These are phyloP conservation scores for Drosophila pseudotakahashii DNA, from an alignment of 2,888 invertebrate genomes.

Conservation along the genomic window DNA sequence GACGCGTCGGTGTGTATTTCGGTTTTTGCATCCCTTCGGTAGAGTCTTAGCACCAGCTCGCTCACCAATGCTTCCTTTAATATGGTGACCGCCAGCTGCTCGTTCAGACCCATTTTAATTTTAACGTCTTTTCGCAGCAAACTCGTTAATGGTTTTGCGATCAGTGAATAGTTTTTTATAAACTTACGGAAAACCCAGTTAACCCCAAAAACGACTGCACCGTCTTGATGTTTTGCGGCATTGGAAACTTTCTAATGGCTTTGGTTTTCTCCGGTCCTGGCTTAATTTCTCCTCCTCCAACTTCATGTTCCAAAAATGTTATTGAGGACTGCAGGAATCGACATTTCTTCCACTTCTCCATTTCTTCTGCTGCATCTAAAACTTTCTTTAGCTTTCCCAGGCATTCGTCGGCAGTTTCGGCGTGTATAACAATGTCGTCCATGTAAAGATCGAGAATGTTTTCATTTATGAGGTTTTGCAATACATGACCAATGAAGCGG, in stretches of 20 bases:
- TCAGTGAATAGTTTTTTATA: too few relatives aligned
- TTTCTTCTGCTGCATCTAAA: neutral
- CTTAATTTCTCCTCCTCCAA: too few relatives aligned
- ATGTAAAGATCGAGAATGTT: too few relatives aligned
- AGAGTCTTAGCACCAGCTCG: constrained; percentile 2
- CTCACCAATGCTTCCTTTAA: neutral
- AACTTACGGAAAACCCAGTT: neutral
- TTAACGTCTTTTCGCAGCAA: constrained; percentile 1
- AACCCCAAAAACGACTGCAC: neutral
- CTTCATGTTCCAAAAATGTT: constrained; percentile 1
- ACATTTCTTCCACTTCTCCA: neutral
- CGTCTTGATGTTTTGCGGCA: neutral
- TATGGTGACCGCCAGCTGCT: neutral
- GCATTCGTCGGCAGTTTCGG: too few relatives aligned
- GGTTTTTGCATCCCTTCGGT: neutral
- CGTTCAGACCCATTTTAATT: neutral
- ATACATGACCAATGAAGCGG: too few relatives aligned
- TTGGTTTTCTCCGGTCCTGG: too few relatives aligned
- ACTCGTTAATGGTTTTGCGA: neutral
- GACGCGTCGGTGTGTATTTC: neutral
- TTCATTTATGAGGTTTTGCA: too few relatives aligned
- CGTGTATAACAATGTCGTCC: too few relatives aligned
- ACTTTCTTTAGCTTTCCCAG: too few relatives aligned
- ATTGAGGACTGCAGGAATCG: constrained; percentile 1
- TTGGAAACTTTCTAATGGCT: too few relatives aligned